Conservation (phyloP, 2,113 vertebrate species). For the Leptobrachium ailaonicum region DNA sequence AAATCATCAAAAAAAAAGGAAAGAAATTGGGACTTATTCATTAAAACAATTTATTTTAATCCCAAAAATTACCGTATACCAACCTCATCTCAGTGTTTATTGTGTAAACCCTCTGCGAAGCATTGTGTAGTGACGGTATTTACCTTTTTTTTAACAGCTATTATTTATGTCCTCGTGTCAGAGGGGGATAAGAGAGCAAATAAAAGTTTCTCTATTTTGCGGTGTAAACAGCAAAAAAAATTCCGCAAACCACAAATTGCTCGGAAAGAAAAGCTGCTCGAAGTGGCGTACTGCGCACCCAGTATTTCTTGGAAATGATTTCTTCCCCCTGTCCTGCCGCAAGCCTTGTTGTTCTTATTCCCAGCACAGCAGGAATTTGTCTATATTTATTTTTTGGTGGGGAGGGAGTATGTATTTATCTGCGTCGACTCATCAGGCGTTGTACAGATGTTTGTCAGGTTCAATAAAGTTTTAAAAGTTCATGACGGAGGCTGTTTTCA, state of each 20-base stretch:
- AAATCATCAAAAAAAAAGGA: too few relatives aligned
- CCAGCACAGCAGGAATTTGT: not conserved
- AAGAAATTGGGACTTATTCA: too few relatives aligned
- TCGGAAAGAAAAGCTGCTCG: not conserved
- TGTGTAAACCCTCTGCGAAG: too few relatives aligned
- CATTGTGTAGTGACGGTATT: too few relatives aligned
- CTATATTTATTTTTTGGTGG: not conserved
- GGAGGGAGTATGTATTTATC: not conserved
- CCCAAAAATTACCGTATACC: too few relatives aligned
- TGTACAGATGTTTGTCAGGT: slow-evolving; percentile 34
- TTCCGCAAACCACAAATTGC: slow-evolving; percentile 28
- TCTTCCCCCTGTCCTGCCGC: not conserved
- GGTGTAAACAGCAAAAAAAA: slow-evolving; percentile 5
- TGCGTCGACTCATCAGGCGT: not conserved
- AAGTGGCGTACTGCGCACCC: not conserved
- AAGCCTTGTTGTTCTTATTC: not conserved
- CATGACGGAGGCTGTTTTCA: slow-evolving; percentile 12
- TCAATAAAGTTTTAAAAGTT: slow-evolving; percentile 20
- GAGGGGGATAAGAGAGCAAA: not conserved
- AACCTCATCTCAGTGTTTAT: too few relatives aligned
- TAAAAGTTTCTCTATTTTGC: not conserved
- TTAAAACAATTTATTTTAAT: too few relatives aligned
- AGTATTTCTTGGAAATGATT: slow-evolving; percentile 1
- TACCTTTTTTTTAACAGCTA: too few relatives aligned
- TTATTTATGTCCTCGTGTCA: too few relatives aligned